phyloP scores from a whole-genome alignment of 35 echinoderm and acorn worm species.

The Apostichopus parvimensis region DNA sequence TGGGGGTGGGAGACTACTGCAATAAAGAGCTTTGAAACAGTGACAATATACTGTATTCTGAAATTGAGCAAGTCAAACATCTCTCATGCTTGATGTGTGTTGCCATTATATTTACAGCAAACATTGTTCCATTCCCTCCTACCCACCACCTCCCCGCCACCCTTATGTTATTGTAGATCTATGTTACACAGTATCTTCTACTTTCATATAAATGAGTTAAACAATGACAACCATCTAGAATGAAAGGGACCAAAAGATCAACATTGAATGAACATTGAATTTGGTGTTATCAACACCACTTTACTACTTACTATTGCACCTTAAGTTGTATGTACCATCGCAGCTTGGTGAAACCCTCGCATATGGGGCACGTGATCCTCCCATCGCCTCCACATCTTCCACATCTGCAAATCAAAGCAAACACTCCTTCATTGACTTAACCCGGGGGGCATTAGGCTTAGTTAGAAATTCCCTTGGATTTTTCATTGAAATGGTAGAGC shows the following conservation, averaged over 20 bases:
- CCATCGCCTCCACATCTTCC: slow-evolving; percentile 69
- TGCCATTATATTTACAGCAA: too few relatives aligned
- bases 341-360: slow-evolving; percentile 51
- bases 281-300: not conserved
- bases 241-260: too few relatives aligned
- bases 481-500: too few relatives aligned
- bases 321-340: slow-evolving; percentile 68
- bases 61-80: too few relatives aligned
- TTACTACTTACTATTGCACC: slow-evolving; percentile 73
- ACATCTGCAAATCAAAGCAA: slow-evolving; percentile 58
- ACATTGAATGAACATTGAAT: not conserved
- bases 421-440: not conserved
- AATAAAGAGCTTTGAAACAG: too few relatives aligned
- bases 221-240: too few relatives aligned
- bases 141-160: too few relatives aligned
- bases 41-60: not conserved
- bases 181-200: not conserved
- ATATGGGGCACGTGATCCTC: slow-evolving; percentile 65
- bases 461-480: too few relatives aligned
- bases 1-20: too few relatives aligned
- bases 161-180: not conserved
- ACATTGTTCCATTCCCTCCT: too few relatives aligned
- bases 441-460: too few relatives aligned
- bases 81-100: too few relatives aligned
- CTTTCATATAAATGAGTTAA: not conserved